Evolutionary conservation across 2,888 invertebrate species (phyloP), one percentile per base, ranked within the genome.

Genomic region (Volucella bombylans): DNA sequence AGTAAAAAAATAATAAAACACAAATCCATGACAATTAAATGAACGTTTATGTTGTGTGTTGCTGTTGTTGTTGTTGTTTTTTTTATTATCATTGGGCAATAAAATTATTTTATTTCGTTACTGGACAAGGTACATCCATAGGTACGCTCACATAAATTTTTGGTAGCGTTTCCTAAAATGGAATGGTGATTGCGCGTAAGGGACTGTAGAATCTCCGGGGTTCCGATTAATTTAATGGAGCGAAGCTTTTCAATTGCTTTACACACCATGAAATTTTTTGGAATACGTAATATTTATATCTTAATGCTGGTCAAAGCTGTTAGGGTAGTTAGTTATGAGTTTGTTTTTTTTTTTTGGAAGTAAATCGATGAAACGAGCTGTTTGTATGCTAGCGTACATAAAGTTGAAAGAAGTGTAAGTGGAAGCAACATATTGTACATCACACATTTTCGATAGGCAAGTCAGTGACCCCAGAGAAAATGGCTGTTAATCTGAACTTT

Each of bases 191-290:
- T 41, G 64, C 18, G 72, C 54, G 50, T 61, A 62, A 52, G 72
- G 52, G 55, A 74, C 55, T 65, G 41, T 52, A 9, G 61, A 64
- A 74, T 61, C 80, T 50, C 67, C 54, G 59, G 49, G n/a, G 50
- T 67, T 9, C 49, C 80, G 80, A 80, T 83, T 80, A 80, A 83
- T 80, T 83, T 74, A 83, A 83, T 83, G 74, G 80, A 83, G 23
- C 74, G 80, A 80, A 80, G 71, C 65, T 80, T 83, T 83, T 80
- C 83, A 83, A 83, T 83, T 76, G 83, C 83, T 80, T 83, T 83
- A 83, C 83, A 83, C 80, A 55, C 83, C 83, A 83, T 83, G 83
- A 83, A 83, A 80, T 83, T 80, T 80, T 80, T 69, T 74, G 83
- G 31, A 31, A 31, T 31, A 31, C 31, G 79, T 83, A 67, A 80